Evolutionary conservation across 2,797 vertebrate genomes (phyloP), one percentile per base, ranked within the genome.

Genomic region (Cuculus canorus): DNA sequence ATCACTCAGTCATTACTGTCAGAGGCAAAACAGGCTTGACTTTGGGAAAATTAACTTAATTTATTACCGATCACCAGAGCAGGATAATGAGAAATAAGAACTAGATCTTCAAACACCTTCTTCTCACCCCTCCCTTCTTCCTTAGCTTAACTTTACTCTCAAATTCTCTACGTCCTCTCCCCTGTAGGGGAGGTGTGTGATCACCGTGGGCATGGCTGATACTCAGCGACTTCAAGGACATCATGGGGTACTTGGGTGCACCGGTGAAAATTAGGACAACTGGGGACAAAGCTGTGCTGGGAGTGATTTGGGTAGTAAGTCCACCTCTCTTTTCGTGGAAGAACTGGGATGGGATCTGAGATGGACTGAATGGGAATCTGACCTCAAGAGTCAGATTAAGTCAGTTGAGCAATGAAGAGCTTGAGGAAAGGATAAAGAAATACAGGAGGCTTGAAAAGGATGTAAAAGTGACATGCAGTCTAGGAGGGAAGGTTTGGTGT

Each of bases 261-360:
- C 0, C 0, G 14, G 7, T 57, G 22, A 37, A 53, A 19, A 5
- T 90, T 69, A 70, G 56, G 68, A 64, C 27, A 73, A 37, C 5
- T 4, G 9, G 9, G n/a, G 37, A 45, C n/a, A 66, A 45, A 84
- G 39, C 5, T 82, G 35, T 30, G 19, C 33, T 64, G 12, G 45
- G 10, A n/a, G 8, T 60, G 18, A 41, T 18, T 30, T 47, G 22
- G 35, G 14, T 18, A 54, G 13, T 72, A 73, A 66, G 79, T 41
- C 13, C 12, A 79, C 13, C 27, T 41, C 7, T 64, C 19, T 88
- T 79, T 70, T 37, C 18, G 16, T 37, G 66, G 41, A 50, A 35
- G 75, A 87, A 14, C 3, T 17, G 16, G 39, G 11, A 7, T 3
- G 5, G 7, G 13, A 53, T 57, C 45, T 68, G 39, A 81, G 24